phyloP scores from a whole-genome alignment of 2,113 vertebrate species.

The Ceuthmochares aereus region DNA sequence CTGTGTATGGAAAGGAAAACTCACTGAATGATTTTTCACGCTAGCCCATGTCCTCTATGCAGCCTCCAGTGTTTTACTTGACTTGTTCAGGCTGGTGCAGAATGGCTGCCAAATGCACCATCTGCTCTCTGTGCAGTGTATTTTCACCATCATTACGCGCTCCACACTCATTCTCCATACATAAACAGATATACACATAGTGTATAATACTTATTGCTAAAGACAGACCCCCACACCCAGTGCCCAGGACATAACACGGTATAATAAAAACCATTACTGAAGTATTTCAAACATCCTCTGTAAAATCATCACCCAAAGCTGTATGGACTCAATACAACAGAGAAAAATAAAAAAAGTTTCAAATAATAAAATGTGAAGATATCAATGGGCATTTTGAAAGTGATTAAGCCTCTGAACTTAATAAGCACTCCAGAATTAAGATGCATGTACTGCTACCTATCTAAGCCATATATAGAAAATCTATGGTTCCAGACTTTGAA shows the following conservation, averaged over 20 bases:
- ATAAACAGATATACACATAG: constrained; percentile 67
- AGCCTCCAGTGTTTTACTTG: background rate
- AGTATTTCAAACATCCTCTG: constrained; percentile 6
- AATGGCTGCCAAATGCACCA: background rate
- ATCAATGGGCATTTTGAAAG: background rate
- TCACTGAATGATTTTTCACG: background rate
- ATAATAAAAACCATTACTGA: background rate
- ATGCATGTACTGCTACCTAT: background rate
- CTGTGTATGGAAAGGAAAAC: background rate
- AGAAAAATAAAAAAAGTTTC: background rate
- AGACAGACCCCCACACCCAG: background rate
- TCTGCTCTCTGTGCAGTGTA: constrained; percentile 22
- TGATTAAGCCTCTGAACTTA: background rate
- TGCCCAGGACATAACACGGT: background rate
- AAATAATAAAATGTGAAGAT: background rate
- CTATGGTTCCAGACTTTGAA: background rate
- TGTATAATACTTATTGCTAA: constrained; percentile 69
- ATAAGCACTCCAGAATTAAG: background rate
- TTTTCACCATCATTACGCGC: constrained; percentile 43
- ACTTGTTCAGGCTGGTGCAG: background rate
- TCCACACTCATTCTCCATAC: background rate
- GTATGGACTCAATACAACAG: background rate
- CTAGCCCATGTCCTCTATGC: background rate
- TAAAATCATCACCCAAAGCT: background rate
- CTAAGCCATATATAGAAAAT: background rate